A percentile compares a stretch with the other conserved stretches of the same genome.
Conservation (phyloP, 2,113 vertebrate species). For the Ivindomyrus marchei region DNA sequence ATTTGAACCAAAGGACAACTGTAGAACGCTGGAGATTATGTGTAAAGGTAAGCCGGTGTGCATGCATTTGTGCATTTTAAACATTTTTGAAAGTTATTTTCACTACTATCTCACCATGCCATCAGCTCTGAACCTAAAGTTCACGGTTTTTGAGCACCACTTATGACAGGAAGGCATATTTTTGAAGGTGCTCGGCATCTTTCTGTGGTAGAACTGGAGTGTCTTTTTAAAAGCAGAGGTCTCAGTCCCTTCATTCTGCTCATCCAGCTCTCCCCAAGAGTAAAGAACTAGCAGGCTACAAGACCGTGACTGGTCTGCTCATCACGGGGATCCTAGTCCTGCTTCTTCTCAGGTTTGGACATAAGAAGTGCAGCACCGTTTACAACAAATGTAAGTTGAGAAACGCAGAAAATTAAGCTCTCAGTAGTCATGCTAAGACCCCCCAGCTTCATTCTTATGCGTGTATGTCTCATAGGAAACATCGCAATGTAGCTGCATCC, state of each 20-base stretch:
- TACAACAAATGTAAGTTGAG: conserved; percentile 1
- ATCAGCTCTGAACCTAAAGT: neutral
- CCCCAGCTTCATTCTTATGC: too few relatives aligned
- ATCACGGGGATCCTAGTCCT: neutral
- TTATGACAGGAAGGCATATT: neutral
- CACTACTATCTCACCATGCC: neutral
- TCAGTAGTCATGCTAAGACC: neutral
- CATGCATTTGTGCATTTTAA: neutral
- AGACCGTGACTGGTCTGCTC: neutral
- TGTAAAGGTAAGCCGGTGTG: conserved; percentile 10
- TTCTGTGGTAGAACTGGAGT: neutral
- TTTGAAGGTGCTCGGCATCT: neutral
- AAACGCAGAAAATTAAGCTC: neutral
- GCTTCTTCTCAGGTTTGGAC: neutral
- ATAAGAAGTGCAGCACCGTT: neutral
- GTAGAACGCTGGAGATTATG: neutral
- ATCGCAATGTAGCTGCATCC: too few relatives aligned
- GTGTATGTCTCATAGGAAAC: too few relatives aligned
- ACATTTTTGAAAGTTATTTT: neutral
- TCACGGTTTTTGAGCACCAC: neutral
- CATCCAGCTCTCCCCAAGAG: neutral
- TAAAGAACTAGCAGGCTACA: neutral
- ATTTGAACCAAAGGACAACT: neutral
- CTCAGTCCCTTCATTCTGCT: neutral
- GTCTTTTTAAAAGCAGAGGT: neutral